Evolutionary conservation across 1,140 invertebrate genomes (phyloP).

Genomic region (Coptotermes formosanus): DNA sequence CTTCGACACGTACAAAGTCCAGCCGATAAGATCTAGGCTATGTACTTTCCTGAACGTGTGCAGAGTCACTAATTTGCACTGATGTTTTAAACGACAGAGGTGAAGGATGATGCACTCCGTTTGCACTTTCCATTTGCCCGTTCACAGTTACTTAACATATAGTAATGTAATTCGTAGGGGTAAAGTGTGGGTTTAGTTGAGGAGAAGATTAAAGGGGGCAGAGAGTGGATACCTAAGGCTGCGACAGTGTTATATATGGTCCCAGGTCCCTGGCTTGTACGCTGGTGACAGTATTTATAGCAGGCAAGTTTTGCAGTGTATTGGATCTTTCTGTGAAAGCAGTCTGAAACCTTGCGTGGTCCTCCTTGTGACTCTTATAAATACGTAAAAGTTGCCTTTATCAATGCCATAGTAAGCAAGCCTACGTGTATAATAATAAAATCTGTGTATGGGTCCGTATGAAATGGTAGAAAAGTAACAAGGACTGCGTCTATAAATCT

Average conservation of each 20-base stretch:
- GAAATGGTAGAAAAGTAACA: neutral
- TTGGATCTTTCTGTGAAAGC: conserved; percentile 18
- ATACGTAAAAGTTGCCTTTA: neutral
- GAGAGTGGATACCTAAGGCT: neutral
- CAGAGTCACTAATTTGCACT: neutral
- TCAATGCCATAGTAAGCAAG: neutral
- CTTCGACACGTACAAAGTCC: neutral
- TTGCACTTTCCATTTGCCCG: neutral
- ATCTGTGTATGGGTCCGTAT: too few relatives aligned
- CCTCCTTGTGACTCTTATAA: neutral
- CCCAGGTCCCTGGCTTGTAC: conserved; percentile 10
- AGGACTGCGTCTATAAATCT: neutral
- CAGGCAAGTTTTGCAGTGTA: conserved; percentile 20
- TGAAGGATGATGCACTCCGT: neutral
- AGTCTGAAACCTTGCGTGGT: neutral
- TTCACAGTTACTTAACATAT: neutral
- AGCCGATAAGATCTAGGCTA: neutral
- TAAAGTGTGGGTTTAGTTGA: neutral
- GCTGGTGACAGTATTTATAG: conserved; percentile 27
- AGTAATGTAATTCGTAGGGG: neutral
- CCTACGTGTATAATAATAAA: neutral
- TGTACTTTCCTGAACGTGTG: neutral
- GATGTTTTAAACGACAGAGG: neutral
- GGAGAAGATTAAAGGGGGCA: neutral
- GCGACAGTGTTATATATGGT: conserved; percentile 25